Evolutionary conservation across 2,797 vertebrate genomes (phyloP).

Genomic region (Halcyon badia): DNA sequence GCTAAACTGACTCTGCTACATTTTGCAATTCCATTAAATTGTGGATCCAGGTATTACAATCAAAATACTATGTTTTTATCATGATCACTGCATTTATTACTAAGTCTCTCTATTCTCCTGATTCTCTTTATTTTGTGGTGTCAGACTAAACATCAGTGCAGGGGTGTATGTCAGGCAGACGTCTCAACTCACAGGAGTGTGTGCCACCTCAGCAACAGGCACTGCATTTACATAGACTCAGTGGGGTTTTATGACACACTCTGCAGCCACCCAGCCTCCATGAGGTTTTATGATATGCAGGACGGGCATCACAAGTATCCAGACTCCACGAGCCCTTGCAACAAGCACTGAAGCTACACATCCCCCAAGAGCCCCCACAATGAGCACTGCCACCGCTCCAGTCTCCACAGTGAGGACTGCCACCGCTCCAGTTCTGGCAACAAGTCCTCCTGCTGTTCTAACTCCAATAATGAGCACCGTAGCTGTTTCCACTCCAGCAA

Average conservation of each 20-base stretch:
- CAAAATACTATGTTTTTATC: too few species aligned
- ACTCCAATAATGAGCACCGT: too few species aligned
- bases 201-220: background rate
- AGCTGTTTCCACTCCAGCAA: background rate
- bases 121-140: background rate
- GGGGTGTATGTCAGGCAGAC: background rate
- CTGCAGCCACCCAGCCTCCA: too few species aligned
- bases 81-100: background rate
- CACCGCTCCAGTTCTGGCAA: too few species aligned
- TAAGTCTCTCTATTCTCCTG: background rate
- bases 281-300: too few species aligned
- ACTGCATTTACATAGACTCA: too few species aligned
- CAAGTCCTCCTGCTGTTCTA: too few species aligned
- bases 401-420: too few species aligned
- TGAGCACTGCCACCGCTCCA: too few species aligned
- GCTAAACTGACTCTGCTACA: background rate
- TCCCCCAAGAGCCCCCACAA: too few species aligned
- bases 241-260: too few species aligned
- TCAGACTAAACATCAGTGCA: background rate
- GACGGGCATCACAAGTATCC: background rate
- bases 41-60: background rate
- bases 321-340: too few species aligned
- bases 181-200: background rate
- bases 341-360: background rate
- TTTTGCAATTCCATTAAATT: background rate